Base-by-base conservation (phyloP, 2,888 invertebrate species). In the Perizoma flavofasciatum region DNA sequence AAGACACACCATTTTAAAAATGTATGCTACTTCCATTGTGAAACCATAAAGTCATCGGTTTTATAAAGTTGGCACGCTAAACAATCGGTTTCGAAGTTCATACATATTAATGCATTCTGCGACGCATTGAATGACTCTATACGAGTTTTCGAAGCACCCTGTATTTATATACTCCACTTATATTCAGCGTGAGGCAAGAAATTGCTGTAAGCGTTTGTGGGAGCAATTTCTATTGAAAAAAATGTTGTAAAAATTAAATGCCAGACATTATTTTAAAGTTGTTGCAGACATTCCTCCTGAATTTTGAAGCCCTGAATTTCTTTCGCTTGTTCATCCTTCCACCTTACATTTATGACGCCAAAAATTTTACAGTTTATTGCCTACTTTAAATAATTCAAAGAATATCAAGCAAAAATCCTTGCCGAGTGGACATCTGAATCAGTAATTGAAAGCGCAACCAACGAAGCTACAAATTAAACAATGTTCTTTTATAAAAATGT, bases 91-190 rank as follows among this genome's bases (percentile, higher is more conserved):
- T 53, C 62, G 58, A 47, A 48, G 69, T 79, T 85, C 82, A 85
- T 85, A 84, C 83, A 85, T 84, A 84, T 85, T 85, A 81, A 84
- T 83, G 75, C 69, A 72, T 69, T 75, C 68, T 71, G 75, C 76
- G 80, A 81, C 80, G 79, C 74, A 58, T 64, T 68, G 73, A 78
- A 79, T 77, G 81, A 81, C 78, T 80, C 75, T 78, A 76, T 52
- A 62, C 72, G 74, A 73, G 72, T 61, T 61, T 75, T 74, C 65
- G 66, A 65, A 71, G 59, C 69, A 71, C 67, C 67, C 74, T 75
- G 73, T 78, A 71, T 80, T 78, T 79, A 76, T 77, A 72, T 74
- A 72, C 67, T 70, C 65, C 49, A 65, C 62, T 68, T 62, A 67
- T 66, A 69, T 72, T 68, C 66, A 65, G 50, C 61, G 49, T 57